These are phyloP conservation scores for Chionomys nivalis DNA, from an alignment of 2,113 vertebrate species.

Conservation along the genomic window DNA sequence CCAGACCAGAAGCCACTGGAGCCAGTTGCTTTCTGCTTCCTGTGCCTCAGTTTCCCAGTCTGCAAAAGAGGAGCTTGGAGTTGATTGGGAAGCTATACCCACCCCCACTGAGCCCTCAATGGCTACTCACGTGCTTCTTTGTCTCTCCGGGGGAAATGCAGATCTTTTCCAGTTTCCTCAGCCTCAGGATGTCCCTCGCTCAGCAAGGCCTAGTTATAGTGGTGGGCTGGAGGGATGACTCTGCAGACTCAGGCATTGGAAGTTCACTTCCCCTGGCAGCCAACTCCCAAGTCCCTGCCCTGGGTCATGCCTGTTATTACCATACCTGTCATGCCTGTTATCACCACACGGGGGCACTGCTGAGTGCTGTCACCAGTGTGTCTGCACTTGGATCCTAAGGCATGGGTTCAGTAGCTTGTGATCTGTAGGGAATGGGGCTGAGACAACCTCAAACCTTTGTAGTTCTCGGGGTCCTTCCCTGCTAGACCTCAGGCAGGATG, in stretches of 20 bases:
- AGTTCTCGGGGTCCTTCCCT: neutral
- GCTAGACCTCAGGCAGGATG: neutral
- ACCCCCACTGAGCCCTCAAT: neutral
- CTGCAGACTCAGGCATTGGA: neutral
- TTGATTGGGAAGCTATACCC: too few species aligned
- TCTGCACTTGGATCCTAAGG: neutral
- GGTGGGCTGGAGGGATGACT: neutral
- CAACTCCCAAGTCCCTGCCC: too few species aligned
- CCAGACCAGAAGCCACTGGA: neutral
- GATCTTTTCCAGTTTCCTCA: neutral
- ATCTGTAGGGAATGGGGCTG: neutral
- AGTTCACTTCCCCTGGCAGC: neutral
- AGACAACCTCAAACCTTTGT: neutral
- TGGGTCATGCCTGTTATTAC: too few species aligned
- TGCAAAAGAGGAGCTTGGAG: neutral
- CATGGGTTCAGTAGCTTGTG: too few species aligned
- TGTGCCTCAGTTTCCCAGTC: neutral
- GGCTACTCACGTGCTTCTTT: neutral
- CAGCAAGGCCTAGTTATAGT: neutral
- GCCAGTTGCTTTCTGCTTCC: neutral
- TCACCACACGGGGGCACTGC: neutral
- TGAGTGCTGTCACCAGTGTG: neutral
- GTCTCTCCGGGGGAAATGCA: neutral
- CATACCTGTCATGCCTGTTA: too few species aligned
- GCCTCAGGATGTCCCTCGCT: neutral